A percentile compares a stretch with the other conserved stretches of the same genome.
Conservation (phyloP, 64 coral and sea anemone genomes). For the Astreopora myriophthalma region DNA sequence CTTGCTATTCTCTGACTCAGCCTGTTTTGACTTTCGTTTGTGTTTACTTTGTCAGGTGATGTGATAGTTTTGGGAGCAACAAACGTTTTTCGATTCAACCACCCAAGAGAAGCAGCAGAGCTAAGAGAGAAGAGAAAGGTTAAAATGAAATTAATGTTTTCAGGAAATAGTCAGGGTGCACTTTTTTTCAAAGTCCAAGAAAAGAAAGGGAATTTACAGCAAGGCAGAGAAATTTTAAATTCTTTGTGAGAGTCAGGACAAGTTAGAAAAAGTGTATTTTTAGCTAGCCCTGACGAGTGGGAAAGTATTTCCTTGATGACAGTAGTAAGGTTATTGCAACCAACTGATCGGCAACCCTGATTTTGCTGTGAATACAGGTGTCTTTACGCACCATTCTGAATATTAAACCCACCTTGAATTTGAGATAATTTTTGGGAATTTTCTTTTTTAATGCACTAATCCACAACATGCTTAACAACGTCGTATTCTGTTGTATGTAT, state of each 20-base stretch:
- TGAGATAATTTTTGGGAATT: not conserved
- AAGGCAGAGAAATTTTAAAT: not conserved
- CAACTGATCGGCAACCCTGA: too few species aligned
- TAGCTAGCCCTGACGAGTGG: too few species aligned
- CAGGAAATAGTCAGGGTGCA: not conserved
- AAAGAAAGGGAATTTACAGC: not conserved
- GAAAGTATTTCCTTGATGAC: too few species aligned
- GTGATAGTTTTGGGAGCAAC: constrained; percentile 89
- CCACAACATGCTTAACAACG: not conserved
- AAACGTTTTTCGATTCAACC: constrained; percentile 95
- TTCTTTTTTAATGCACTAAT: not conserved
- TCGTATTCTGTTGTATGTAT: too few species aligned
- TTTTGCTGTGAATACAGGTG: not conserved
- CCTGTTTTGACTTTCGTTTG: not conserved
- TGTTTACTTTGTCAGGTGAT: constrained; percentile 66
- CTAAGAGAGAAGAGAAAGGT: constrained; percentile 98
- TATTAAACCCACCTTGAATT: not conserved
- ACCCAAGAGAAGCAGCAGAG: constrained; percentile 92
- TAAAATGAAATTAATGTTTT: too few species aligned
- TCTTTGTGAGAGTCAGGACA: not conserved
- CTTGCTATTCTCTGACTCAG: not conserved
- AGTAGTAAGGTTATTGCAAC: not conserved
- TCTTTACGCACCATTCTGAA: not conserved
- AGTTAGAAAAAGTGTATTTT: too few species aligned
- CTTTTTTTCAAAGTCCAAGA: not conserved